A percentile compares a stretch with the other conserved stretches of the same genome.
These are phyloP conservation scores for Panzeria rudis DNA, from an alignment of 2,888 invertebrate genomes.

Conservation along the genomic window DNA sequence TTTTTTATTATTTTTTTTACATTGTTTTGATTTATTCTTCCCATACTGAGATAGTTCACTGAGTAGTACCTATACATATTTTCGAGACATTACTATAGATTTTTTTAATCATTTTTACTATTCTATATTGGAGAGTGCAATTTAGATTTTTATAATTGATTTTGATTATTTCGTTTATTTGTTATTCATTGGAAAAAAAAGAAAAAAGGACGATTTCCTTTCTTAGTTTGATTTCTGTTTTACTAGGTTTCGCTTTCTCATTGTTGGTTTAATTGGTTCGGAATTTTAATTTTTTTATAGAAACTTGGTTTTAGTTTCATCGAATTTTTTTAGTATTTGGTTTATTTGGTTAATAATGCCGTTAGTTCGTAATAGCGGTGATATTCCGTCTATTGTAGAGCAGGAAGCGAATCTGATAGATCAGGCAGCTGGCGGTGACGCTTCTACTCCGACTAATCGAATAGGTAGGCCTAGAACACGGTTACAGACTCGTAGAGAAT, in stretches of 20 bases:
- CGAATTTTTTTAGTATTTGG: background rate
- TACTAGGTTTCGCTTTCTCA: too few relatives aligned
- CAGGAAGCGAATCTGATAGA: background rate
- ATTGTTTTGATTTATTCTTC: too few relatives aligned
- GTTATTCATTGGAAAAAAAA: background rate
- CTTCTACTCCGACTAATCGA: background rate
- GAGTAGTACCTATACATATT: constrained; percentile 26
- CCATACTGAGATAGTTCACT: constrained; percentile 2
- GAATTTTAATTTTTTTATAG: background rate
- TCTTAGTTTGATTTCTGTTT: too few relatives aligned
- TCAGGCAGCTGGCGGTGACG: background rate
- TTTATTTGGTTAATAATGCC: too few relatives aligned
- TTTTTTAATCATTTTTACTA: background rate
- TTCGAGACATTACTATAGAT: background rate
- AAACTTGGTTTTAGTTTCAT: too few relatives aligned
- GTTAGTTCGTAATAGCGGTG: background rate
- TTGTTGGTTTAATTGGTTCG: background rate
- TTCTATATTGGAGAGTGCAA: too few relatives aligned
- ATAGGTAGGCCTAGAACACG: constrained; percentile 7
- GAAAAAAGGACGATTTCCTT: too few relatives aligned
- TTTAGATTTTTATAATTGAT: too few relatives aligned
- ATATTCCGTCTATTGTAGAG: background rate
- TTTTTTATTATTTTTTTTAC: too few relatives aligned
- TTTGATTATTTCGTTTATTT: background rate
- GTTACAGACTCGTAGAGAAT: background rate